Conservation (phyloP, 2,797 vertebrate species). For the Scarus forsteni region DNA sequence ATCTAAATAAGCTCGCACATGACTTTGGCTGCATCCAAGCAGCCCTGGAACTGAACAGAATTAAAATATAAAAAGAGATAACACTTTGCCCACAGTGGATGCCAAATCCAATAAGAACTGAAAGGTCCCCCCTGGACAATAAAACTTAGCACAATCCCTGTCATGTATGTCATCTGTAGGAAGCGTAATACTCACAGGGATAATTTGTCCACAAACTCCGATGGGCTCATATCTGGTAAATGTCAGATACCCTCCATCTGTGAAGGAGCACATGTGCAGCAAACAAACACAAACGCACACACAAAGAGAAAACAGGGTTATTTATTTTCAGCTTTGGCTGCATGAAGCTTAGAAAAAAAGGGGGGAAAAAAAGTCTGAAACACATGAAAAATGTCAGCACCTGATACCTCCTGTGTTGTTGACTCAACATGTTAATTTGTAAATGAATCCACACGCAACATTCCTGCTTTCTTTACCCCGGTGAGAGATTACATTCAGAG, state of each 20-base stretch:
- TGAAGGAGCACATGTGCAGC: constrained; percentile 58
- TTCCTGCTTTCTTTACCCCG: constrained; percentile 66
- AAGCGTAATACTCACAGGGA: constrained; percentile 94
- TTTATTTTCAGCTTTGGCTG: constrained; percentile 21
- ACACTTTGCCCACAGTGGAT: no score
- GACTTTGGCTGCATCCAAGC: no score
- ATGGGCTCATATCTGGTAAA: constrained; percentile 98
- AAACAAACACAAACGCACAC: constrained; percentile 29
- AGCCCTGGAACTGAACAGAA: no score
- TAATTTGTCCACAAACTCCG: constrained; percentile 99
- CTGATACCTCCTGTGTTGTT: constrained; percentile 59
- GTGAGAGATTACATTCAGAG: constrained; percentile 70
- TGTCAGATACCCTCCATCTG: constrained; percentile 98
- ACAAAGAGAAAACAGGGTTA: constrained; percentile 36
- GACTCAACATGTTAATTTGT: constrained; percentile 72
- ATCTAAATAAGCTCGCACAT: no score
- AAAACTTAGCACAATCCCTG: neutral
- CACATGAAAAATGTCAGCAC: constrained; percentile 56
- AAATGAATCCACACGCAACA: constrained; percentile 71
- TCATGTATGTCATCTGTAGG: constrained; percentile 41
- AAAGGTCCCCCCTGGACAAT: no score
- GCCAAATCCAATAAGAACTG: neutral
- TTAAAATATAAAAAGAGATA: no score
- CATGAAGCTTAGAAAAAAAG: constrained; percentile 18
- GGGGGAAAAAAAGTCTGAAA: constrained; percentile 41